Conservation (phyloP, 2,797 vertebrate genomes). For the Cirrhinus molitorella region DNA sequence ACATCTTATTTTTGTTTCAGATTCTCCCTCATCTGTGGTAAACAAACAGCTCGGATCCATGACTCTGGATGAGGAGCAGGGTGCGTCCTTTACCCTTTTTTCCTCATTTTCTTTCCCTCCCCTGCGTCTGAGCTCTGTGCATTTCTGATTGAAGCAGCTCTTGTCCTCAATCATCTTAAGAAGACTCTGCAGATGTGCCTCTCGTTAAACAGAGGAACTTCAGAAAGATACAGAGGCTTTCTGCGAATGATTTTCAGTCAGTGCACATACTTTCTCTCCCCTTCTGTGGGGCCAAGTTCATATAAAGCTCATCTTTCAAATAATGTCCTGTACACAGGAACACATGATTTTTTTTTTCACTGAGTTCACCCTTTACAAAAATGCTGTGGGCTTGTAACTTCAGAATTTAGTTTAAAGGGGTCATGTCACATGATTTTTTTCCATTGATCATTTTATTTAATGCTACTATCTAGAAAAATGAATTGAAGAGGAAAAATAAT, state of each 20-base stretch:
- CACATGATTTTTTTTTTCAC: neutral
- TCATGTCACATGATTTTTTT: neutral
- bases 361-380: neutral
- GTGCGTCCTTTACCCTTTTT: slow-evolving; percentile 82
- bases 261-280: neutral
- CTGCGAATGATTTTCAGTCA: slow-evolving; percentile 26
- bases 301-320: slow-evolving; percentile 21
- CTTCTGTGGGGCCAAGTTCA: slow-evolving; percentile 22
- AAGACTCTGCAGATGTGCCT: slow-evolving; percentile 4
- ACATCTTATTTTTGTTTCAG: slow-evolving; percentile 96
- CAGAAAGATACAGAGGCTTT: slow-evolving; percentile 23
- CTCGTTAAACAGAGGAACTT: neutral
- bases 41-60: slow-evolving; percentile 99
- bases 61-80: slow-evolving; percentile 97
- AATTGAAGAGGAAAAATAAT: no score
- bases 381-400: neutral
- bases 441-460: no score
- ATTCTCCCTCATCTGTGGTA: slow-evolving; percentile 97
- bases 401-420: neutral
- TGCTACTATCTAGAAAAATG: no score
- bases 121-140: slow-evolving; percentile 15
- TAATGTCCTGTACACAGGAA: neutral
- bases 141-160: neutral
- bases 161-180: neutral
- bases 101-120: slow-evolving; percentile 9